These are phyloP conservation scores for Ametastegia equiseti DNA, from an alignment of 2,888 invertebrate species.

Conservation along the genomic window DNA sequence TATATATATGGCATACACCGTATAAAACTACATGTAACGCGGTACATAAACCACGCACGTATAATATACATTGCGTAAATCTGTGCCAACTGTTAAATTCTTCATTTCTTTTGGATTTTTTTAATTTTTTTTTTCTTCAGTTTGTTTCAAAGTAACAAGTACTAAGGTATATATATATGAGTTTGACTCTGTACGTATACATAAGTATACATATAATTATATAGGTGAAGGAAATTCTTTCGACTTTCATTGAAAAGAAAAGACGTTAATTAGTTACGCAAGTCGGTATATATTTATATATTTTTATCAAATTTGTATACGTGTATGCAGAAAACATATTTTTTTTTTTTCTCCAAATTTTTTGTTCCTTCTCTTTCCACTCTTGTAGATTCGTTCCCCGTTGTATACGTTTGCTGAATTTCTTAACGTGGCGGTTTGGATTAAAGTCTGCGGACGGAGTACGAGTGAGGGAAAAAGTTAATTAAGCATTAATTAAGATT, in stretches of 20 bases:
- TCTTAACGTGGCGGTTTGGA: neutral
- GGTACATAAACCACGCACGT: too few species aligned
- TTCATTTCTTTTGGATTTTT: too few species aligned
- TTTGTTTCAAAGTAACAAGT: too few species aligned
- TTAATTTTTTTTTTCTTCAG: too few species aligned
- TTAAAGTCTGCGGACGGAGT: neutral
- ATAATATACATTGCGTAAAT: too few species aligned
- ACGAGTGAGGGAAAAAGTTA: neutral
- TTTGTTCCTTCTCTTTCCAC: neutral
- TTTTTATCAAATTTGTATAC: too few species aligned
- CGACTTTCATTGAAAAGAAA: neutral
- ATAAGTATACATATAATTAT: neutral
- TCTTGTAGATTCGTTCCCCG: neutral
- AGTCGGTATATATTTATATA: too few species aligned
- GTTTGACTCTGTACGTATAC: too few species aligned
- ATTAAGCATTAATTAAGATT: conserved; percentile 12
- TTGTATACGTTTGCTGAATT: neutral
- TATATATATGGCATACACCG: too few species aligned
- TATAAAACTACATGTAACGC: neutral
- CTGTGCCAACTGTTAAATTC: too few species aligned
- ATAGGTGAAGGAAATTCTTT: neutral
- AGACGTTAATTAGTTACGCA: neutral
- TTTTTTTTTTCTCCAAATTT: neutral
- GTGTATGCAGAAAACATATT: neutral
- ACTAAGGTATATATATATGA: too few species aligned